These are phyloP conservation scores for Heliconius aoede DNA, from an alignment of 2,888 invertebrate genomes.

Conservation along the genomic window DNA sequence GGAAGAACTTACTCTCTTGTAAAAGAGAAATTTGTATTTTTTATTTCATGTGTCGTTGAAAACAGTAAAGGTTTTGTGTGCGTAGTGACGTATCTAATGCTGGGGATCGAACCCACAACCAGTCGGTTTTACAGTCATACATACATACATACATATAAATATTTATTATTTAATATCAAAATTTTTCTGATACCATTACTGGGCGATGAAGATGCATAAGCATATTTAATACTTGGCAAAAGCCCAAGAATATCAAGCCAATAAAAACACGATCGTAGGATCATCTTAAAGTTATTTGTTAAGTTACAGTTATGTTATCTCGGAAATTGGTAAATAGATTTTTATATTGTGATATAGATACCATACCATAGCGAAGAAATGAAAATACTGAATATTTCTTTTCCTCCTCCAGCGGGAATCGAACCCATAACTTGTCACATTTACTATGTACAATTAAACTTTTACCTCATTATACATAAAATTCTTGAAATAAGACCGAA, in stretches of 20 bases:
- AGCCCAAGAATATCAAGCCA: background rate
- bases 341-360: no score
- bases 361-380: no score
- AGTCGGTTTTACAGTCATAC: no score
- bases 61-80: no score
- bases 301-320: background rate
- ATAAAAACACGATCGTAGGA: background rate
- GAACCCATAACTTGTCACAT: background rate
- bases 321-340: background rate
- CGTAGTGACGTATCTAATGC: no score
- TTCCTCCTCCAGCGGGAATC: background rate
- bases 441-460: no score
- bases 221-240: background rate
- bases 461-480: background rate
- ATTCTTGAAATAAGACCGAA: background rate
- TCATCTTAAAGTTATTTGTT: constrained; percentile 3
- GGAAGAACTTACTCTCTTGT: no score
- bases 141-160: no score
- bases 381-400: background rate
- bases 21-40: no score
- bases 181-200: background rate
- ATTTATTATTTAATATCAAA: background rate
- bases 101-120: no score
- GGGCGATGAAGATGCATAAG: background rate
- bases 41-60: no score